These are phyloP conservation scores for Myripristis murdjan DNA, from an alignment of 2,797 vertebrate genomes.

Conservation along the genomic window DNA sequence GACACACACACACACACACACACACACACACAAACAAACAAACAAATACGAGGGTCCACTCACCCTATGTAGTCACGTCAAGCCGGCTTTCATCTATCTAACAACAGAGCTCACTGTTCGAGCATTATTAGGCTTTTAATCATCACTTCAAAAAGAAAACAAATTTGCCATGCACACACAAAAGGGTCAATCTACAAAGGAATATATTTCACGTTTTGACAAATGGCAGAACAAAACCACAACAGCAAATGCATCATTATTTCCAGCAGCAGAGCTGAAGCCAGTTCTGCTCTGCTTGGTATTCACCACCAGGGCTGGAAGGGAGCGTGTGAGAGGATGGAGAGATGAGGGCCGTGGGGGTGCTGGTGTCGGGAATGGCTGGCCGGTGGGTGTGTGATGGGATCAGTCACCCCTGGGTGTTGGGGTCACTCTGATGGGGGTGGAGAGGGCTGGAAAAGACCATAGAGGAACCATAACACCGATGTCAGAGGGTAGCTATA, in stretches of 20 bases:
- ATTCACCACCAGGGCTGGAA: constrained; percentile 3
- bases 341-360: constrained; percentile 7
- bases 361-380: neutral
- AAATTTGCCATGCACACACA: constrained; percentile 7
- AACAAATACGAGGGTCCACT: neutral
- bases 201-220: constrained; percentile 7
- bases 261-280: constrained; percentile 8
- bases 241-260: constrained; percentile 28
- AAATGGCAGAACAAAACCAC: constrained; percentile 25
- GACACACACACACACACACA: neutral
- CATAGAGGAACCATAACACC: constrained; percentile 24
- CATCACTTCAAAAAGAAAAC: constrained; percentile 28
- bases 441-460: constrained; percentile 2
- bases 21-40: constrained; percentile 11
- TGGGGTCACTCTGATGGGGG: constrained; percentile 24
- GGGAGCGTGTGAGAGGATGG: neutral
- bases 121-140: constrained; percentile 39
- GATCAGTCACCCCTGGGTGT: constrained; percentile 45
- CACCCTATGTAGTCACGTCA: neutral
- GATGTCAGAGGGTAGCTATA: neutral
- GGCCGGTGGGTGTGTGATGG: constrained; percentile 41
- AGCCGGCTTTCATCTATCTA: constrained; percentile 26
- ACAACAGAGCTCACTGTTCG: constrained; percentile 13
- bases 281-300: constrained; percentile 9
- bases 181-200: neutral